phyloP scores from a whole-genome alignment of 2,797 vertebrate species.

The Zalophus californianus region DNA sequence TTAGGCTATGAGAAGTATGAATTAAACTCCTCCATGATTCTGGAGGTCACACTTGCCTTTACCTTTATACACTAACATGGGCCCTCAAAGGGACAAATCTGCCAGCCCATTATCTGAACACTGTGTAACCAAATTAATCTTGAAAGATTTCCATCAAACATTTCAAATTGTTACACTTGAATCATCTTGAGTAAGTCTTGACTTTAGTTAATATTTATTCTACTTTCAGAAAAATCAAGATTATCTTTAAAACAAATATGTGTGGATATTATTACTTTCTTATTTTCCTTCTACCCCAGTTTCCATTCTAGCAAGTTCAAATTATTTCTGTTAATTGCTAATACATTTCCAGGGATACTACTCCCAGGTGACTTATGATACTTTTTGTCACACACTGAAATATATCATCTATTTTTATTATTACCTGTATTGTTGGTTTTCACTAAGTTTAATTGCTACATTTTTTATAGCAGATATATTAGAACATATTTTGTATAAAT shows the following conservation, averaged over 20 bases:
- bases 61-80: not conserved
- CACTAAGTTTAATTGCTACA: not conserved
- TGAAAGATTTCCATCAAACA: not conserved
- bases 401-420: not conserved
- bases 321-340: not conserved
- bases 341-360: not conserved
- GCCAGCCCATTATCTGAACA: not conserved
- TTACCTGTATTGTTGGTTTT: conserved; percentile 2
- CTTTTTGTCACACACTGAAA: not conserved
- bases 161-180: not conserved
- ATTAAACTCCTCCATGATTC: not conserved
- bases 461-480: not conserved
- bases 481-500: not conserved
- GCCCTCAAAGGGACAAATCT: not conserved
- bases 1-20: not conserved
- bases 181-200: not conserved
- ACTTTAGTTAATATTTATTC: not conserved
- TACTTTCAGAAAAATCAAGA: not conserved
- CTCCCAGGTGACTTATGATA: not conserved
- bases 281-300: not conserved
- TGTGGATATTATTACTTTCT: not conserved
- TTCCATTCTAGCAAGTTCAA: conserved; percentile 5
- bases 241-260: conserved; percentile 21
- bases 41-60: not conserved
- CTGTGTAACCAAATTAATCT: not conserved